Base-by-base conservation (phyloP, 2,888 invertebrate species). In the Chrysodeixis includens region DNA sequence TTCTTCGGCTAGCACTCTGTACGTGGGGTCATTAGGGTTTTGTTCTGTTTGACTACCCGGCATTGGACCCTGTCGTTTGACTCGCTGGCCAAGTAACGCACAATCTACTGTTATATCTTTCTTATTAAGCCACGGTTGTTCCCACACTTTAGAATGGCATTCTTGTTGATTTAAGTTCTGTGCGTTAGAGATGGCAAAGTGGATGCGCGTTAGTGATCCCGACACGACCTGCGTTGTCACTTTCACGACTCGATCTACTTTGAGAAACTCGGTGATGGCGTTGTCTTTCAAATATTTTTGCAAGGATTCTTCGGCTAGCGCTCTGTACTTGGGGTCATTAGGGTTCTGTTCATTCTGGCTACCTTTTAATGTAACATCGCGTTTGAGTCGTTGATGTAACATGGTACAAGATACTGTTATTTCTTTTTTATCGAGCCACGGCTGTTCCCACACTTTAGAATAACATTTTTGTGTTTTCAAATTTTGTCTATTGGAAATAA, bases 131-230 rank as follows among this genome's bases (percentile, higher is more conserved):
- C 86, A 86, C 0, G 70, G 6, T 53, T 72, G 73, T 44, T 85
- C 84, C 80, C 74, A 86, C 35, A 88, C 67, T 46, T 78, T 44
- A 1, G 88, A 84, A 16, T 77, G 59, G 61, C 89, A 89, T 18
- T 55, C 71, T 10, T 81, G 58, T 22, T 1, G 10, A 14, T 32
- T 14, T 2, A 30, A 20, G 7, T 44, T 40, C 4, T 56, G 18
- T 8, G 10, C 22, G 22, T 30, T 40, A 1, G 52, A 66, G 6
- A 58, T 71, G 26, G 57, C 60, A 61, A 84, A 86, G 40, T 75
- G 22, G 5, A 86, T 75, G n/a, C 1, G 54, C 8, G 79, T 82
- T 0, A 71, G 0, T 0, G 1, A 10, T 0, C 85, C 85, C 0
- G 81, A 1, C 1, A 85, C 83, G 0, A 81, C 73, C 60, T 84